Evolutionary conservation across 23 tunicate genomes (phyloP).

Genomic region (Ciona savignyi): DNA sequence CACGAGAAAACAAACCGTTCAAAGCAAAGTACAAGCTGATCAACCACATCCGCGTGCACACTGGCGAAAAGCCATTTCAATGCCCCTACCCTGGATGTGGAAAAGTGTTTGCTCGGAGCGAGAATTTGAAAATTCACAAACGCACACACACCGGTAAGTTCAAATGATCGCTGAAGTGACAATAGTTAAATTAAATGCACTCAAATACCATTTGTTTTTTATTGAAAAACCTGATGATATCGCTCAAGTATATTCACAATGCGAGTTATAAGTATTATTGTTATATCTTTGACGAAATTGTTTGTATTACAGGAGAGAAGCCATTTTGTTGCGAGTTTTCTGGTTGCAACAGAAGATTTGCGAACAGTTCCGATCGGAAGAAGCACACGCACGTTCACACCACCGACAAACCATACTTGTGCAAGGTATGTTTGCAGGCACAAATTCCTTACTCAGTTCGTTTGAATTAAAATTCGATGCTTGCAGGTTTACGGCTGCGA

Average conservation of each 20-base stretch:
- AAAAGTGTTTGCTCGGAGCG: constrained; percentile 95
- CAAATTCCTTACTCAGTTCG: neutral
- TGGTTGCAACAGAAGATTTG: constrained; percentile 85
- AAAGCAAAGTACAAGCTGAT: constrained; percentile 96
- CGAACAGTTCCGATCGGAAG: constrained; percentile 95
- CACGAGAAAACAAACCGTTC: constrained; percentile 62
- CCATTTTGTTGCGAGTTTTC: constrained; percentile 76
- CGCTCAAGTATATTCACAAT: no score
- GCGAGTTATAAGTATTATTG: neutral
- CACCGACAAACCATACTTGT: constrained; percentile 67
- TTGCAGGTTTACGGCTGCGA: constrained; percentile 77
- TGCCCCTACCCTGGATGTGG: constrained; percentile 82
- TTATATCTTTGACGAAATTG: neutral
- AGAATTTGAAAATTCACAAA: constrained; percentile 93
- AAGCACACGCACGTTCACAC: constrained; percentile 90
- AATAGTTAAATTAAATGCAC: no score
- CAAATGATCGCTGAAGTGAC: neutral
- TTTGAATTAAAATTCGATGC: no score
- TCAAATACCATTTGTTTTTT: no score
- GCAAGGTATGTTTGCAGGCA: constrained; percentile 39
- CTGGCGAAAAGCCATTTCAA: constrained; percentile 94
- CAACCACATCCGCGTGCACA: constrained; percentile 93
- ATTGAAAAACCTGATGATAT: no score
- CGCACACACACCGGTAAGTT: constrained; percentile 89
- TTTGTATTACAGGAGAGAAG: constrained; percentile 52